Base-by-base conservation (phyloP, 2,888 invertebrate genomes). In the Rotaria magnacalcarata region DNA sequence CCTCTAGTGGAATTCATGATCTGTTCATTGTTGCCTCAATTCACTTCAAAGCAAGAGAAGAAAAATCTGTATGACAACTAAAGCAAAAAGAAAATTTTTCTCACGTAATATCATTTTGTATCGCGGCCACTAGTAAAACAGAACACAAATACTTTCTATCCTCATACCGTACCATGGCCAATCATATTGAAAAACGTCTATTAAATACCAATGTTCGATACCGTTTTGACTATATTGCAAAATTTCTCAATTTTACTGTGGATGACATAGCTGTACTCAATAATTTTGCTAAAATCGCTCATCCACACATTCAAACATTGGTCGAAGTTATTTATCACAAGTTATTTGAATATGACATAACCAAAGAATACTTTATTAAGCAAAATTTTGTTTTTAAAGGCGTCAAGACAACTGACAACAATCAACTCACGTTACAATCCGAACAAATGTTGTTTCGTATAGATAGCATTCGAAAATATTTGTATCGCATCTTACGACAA, bases 151-250 rank as follows among this genome's bases (percentile, higher is more conserved):
- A 54, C 21, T 52, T 52, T 52, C 52, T 16, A 52, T 14, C 14
- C 14, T 52, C 52, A 52, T 2, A 21, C 5, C 1, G 19, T 7
- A 21, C 3, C 1, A 54, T 54, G 54, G 54, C 21, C 5, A 21
- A 54, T 4, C 54, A 54, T 21, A 5, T 54, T 21, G 54, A 54
- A 11, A 41, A 84, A 58, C 56, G 11, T 7, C 47, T 54, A 21
- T 6, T 16, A 85, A 75, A 85, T 34, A 34, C 27, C 5, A 67
- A 34, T 27, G 4, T 67, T 67, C 67, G 34, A 14, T 75, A 56
- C 43, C 85, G 75, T 85, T 75, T 85, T 43, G 74, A 75, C 16
- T 85, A 75, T 41, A 24, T 54, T n/a, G 75, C 85, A 54, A 85
- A 75, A 24, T 34, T 85, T 85, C 8, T 27, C 14, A 34, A 34